Conservation (phyloP, 2,797 vertebrate species). For the Channallabes apus region DNA sequence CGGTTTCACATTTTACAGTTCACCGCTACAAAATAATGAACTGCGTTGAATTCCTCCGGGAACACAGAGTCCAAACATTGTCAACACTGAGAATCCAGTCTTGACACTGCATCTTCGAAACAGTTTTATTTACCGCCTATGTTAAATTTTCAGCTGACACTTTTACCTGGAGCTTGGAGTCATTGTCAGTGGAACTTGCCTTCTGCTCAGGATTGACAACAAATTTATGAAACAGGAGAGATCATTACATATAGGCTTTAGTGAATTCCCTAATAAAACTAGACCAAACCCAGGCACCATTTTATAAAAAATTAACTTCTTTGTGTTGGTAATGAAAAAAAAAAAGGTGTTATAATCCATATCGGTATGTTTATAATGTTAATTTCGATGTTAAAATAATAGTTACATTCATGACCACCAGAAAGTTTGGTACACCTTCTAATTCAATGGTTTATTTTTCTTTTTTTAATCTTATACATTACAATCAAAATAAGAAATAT, state of each 20-base stretch:
- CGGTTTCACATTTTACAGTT: background rate
- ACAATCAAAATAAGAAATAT: too few relatives aligned
- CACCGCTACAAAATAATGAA: background rate
- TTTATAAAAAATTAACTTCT: too few relatives aligned
- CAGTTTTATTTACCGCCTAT: background rate
- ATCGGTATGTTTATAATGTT: background rate
- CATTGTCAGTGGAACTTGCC: background rate
- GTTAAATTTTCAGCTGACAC: constrained; percentile 12
- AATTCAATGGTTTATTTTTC: too few relatives aligned
- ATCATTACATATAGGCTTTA: background rate
- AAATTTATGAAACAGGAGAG: background rate
- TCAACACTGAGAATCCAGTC: background rate
- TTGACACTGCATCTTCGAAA: background rate
- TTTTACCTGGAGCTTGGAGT: constrained; percentile 1
- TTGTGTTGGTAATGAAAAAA: background rate
- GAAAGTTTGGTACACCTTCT: too few relatives aligned
- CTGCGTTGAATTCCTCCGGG: constrained; percentile 12
- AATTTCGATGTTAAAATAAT: background rate
- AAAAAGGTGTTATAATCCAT: background rate
- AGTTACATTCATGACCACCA: too few relatives aligned
- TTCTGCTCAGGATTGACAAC: background rate
- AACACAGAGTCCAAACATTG: background rate
- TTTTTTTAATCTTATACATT: too few relatives aligned
- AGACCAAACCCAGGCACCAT: background rate
- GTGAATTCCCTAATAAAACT: background rate